Conservation (phyloP, 2,888 invertebrate genomes). For the Nemotelus pantherinus region DNA sequence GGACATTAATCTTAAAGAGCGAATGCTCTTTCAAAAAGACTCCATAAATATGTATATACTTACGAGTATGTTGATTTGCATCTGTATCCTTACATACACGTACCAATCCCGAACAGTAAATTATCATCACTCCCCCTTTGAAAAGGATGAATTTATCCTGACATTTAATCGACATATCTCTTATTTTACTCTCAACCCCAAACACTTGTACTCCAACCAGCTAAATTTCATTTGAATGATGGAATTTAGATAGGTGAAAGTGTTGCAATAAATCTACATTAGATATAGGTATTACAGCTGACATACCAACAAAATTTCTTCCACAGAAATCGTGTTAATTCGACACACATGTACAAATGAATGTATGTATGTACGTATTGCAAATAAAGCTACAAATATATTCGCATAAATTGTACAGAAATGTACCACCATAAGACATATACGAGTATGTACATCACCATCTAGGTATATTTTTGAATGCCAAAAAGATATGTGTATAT, state of each 20-base stretch:
- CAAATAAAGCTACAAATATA: no score
- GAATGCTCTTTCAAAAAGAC: no score
- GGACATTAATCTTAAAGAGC: no score
- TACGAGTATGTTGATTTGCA: no score
- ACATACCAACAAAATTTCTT: background rate
- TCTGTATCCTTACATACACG: background rate
- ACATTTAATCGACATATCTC: slow-evolving; percentile 10
- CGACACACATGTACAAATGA: background rate
- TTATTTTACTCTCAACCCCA: background rate
- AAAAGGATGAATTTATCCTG: slow-evolving; percentile 16
- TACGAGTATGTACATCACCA: no score
- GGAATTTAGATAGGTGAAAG: slow-evolving; percentile 14
- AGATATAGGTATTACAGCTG: background rate
- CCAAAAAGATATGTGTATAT: no score
- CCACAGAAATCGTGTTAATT: background rate
- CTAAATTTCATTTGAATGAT: background rate
- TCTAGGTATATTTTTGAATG: no score
- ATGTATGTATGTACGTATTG: background rate
- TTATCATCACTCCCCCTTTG: background rate
- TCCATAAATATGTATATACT: no score
- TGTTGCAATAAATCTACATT: slow-evolving; percentile 17
- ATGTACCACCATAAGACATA: no score
- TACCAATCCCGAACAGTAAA: background rate
- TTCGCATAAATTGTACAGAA: no score
- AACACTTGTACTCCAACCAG: background rate